Percentiles rank a stretch among this genome's conserved stretches.
phyloP scores from a whole-genome alignment of 2,888 invertebrate genomes.

The Hyles lineata region DNA sequence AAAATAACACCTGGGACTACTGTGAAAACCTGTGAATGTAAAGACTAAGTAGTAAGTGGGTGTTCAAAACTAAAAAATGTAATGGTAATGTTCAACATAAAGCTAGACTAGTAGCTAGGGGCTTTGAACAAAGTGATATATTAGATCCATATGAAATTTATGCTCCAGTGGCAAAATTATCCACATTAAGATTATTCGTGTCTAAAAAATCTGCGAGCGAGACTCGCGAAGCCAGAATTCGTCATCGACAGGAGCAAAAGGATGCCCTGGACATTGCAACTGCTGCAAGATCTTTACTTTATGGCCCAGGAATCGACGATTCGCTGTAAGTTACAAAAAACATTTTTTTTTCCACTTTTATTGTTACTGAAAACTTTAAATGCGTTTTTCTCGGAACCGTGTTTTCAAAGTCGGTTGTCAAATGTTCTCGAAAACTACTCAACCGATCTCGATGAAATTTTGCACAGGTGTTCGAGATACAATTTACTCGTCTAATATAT shows the following conservation, averaged over 20 bases:
- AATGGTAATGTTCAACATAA: conserved; percentile 35
- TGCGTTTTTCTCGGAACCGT: conserved; percentile 10
- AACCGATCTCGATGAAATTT: conserved; percentile 25
- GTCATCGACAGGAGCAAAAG: conserved; percentile 27
- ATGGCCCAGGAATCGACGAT: conserved; percentile 26
- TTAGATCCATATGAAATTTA: conserved; percentile 34
- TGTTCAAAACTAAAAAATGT: conserved; percentile 39
- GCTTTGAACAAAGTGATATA: conserved; percentile 35
- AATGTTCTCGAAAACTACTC: conserved; percentile 1
- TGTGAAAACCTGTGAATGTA: conserved; percentile 24
- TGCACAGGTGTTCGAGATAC: conserved; percentile 17
- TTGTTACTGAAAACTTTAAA: conserved; percentile 30
- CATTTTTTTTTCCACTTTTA: conserved; percentile 25
- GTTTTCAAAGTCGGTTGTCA: conserved; percentile 22
- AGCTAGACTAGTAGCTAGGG: conserved; percentile 41
- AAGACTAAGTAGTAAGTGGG: conserved; percentile 37
- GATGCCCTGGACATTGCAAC: conserved; percentile 27
- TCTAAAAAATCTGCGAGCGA: conserved; percentile 14
- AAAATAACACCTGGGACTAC: conserved; percentile 37
- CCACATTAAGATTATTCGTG: conserved; percentile 38
- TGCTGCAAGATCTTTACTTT: conserved; percentile 24
- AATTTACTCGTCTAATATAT: conserved; percentile 21
- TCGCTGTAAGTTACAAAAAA: conserved; percentile 24
- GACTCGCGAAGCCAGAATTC: conserved; percentile 31
- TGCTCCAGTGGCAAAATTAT: conserved; percentile 40